Evolutionary conservation across 2,888 invertebrate genomes (phyloP).

Genomic region (Linyphia triangularis): DNA sequence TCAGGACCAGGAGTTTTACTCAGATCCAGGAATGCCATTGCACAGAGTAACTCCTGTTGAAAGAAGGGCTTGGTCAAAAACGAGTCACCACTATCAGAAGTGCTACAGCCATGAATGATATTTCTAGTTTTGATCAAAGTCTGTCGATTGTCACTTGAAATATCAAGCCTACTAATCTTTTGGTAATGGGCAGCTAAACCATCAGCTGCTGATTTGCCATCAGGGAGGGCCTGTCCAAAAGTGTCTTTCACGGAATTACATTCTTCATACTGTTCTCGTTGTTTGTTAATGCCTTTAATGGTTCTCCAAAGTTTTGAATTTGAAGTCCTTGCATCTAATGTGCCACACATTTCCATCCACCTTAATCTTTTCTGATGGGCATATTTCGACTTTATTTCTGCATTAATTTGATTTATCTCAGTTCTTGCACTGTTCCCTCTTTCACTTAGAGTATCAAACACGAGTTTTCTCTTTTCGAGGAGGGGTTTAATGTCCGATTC

Average conservation of each 20-base stretch:
- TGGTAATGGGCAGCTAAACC: no score
- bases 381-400: constrained; percentile 31
- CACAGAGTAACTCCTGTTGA: neutral
- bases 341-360: constrained; percentile 41
- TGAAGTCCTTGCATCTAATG: constrained; percentile 31
- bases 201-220: no score
- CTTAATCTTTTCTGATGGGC: constrained; percentile 19
- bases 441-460: neutral
- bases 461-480: constrained; percentile 3
- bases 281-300: constrained; percentile 31
- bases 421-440: constrained; percentile 21
- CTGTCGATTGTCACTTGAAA: no score
- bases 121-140: constrained; percentile 19
- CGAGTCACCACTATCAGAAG: neutral
- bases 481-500: no score
- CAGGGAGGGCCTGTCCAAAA: neutral
- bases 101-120: constrained; percentile 1
- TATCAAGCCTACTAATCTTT: no score
- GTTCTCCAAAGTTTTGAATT: constrained; percentile 32
- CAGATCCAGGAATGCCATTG: neutral
- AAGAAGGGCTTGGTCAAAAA: neutral
- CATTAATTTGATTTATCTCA: constrained; percentile 32
- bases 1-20: neutral
- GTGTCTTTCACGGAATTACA: constrained; percentile 1
- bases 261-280: constrained; percentile 16